Percentiles rank a stretch among this genome's conserved stretches.
These are phyloP conservation scores for Typhlichthys eigenmanni DNA, from an alignment of 2,797 vertebrate species.

Conservation along the genomic window DNA sequence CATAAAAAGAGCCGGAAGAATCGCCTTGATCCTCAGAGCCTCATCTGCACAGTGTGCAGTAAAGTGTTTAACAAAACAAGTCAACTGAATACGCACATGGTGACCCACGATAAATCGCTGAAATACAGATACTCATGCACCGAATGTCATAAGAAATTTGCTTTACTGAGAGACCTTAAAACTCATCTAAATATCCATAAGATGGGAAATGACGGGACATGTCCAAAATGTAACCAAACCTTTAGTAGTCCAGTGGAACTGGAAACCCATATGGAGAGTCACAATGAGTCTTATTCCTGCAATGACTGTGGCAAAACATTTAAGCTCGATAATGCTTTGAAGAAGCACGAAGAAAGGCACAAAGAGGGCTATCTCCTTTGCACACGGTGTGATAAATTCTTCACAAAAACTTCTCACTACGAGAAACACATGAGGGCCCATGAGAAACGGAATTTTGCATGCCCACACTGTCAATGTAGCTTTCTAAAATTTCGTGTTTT, in stretches of 20 bases:
- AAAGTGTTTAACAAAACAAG: too few species aligned
- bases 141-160: constrained; percentile 56
- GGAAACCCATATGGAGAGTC: constrained; percentile 56
- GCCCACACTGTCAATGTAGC: constrained; percentile 80
- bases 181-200: constrained; percentile 62
- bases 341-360: constrained; percentile 65
- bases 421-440: constrained; percentile 80
- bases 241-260: constrained; percentile 56
- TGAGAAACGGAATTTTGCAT: constrained; percentile 74
- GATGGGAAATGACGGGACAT: constrained; percentile 62
- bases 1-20: constrained; percentile 19
- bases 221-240: constrained; percentile 55
- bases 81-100: too few species aligned
- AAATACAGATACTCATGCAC: constrained; percentile 54
- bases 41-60: too few species aligned
- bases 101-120: constrained; percentile 48
- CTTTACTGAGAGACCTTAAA: constrained; percentile 58
- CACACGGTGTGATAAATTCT: constrained; percentile 54
- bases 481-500: constrained; percentile 80
- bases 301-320: constrained; percentile 66
- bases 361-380: constrained; percentile 56
- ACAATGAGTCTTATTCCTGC: constrained; percentile 55
- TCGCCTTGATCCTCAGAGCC: too few species aligned
- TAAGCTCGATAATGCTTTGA: constrained; percentile 64
- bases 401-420: constrained; percentile 64